Evolutionary conservation across 2,113 vertebrate genomes (phyloP).

Genomic region (Hemibagrus wyckioides): DNA sequence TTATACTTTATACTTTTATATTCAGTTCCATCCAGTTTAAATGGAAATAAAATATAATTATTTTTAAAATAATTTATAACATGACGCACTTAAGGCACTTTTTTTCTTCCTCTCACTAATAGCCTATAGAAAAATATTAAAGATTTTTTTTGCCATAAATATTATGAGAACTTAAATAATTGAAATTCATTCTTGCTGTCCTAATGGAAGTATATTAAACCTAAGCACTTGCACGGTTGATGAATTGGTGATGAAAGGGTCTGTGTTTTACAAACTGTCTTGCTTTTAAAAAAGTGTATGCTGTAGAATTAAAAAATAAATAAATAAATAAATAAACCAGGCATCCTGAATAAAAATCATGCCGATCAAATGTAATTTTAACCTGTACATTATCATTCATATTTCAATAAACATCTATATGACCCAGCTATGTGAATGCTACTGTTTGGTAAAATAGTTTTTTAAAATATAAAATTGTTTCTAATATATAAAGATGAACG

Average conservation of each 20-base stretch:
- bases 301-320: not conserved
- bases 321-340: not conserved
- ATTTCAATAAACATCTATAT: not conserved
- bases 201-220: not conserved
- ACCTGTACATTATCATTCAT: not conserved
- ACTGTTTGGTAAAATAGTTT: not conserved
- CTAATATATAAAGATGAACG: not conserved
- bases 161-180: not conserved
- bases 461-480: not conserved
- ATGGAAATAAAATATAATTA: not conserved
- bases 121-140: not conserved
- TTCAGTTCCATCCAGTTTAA: not conserved
- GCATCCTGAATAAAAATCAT: not conserved
- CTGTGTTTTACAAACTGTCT: not conserved
- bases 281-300: not conserved
- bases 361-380: too few species aligned
- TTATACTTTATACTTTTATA: not conserved
- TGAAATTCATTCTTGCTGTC: not conserved
- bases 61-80: not conserved
- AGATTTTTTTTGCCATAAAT: not conserved
- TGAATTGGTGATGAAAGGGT: not conserved
- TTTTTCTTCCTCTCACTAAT: not conserved
- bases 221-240: too few species aligned
- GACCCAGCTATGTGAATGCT: not conserved
- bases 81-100: not conserved